Conservation (phyloP, 2,888 invertebrate genomes). For the Trissolcus brochymenae region DNA sequence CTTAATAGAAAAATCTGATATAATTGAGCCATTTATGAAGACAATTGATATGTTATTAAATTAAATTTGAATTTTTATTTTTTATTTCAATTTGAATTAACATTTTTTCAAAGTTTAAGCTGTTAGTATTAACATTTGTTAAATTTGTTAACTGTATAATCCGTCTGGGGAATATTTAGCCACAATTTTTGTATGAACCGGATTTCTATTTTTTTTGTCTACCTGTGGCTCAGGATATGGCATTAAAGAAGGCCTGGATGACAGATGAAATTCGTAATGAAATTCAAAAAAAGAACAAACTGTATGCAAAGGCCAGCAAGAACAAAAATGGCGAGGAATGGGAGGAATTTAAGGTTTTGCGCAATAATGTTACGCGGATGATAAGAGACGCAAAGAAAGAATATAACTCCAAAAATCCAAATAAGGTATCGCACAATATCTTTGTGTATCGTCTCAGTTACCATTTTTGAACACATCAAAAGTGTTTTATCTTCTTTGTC, state of each 20-base stretch:
- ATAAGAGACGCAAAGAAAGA: conserved; percentile 75
- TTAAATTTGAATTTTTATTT: too few species aligned
- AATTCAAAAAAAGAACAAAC: conserved; percentile 74
- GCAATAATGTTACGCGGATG: conserved; percentile 75
- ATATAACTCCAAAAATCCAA: conserved; percentile 72
- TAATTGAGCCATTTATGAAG: conserved; percentile 6
- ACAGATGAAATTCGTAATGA: conserved; percentile 74
- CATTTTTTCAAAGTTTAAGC: too few species aligned
- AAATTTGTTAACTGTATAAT: conserved; percentile 1
- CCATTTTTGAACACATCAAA: conserved; percentile 16
- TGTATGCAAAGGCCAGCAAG: conserved; percentile 73
- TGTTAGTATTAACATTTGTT: too few species aligned
- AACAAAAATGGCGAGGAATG: conserved; percentile 74
- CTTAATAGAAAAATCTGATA: too few species aligned
- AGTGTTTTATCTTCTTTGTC: conserved; percentile 42
- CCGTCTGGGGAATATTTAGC: conserved; percentile 25
- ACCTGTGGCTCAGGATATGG: conserved; percentile 67
- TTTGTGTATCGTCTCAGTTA: conserved; percentile 30
- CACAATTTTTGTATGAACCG: conserved; percentile 45
- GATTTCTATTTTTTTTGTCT: conserved; percentile 37
- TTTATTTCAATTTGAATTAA: too few species aligned
- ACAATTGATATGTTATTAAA: conserved; percentile 31
- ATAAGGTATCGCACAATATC: conserved; percentile 68
- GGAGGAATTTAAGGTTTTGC: conserved; percentile 74
- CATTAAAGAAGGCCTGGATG: conserved; percentile 75